Conservation (phyloP, 1,140 invertebrate genomes). For the Leptoteleia sp. region DNA sequence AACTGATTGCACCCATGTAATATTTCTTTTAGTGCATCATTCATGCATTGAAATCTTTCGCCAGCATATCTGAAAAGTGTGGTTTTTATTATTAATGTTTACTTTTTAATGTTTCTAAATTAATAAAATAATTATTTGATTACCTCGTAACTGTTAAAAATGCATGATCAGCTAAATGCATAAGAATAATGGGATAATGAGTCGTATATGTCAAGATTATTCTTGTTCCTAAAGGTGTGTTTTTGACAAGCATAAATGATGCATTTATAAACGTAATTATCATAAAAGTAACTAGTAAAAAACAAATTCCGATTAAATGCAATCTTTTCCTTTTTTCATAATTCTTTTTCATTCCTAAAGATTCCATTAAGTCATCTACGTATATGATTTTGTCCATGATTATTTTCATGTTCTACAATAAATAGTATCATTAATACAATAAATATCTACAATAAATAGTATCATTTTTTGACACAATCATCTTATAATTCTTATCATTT, state of each 20-base stretch:
- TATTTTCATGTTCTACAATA: conserved; percentile 1
- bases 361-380: conserved; percentile 29
- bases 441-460: too few species aligned
- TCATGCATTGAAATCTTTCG: conserved; percentile 15
- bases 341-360: conserved; percentile 27
- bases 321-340: conserved; percentile 14
- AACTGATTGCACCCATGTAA: conserved; percentile 26
- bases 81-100: not conserved
- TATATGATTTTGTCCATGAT: not conserved
- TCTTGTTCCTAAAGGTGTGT: conserved; percentile 10
- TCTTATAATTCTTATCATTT: too few species aligned
- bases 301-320: not conserved
- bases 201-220: conserved; percentile 34
- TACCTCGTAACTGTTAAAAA: conserved; percentile 44
- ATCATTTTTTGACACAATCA: too few species aligned
- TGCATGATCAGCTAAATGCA: conserved; percentile 47
- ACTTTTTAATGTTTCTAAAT: too few species aligned
- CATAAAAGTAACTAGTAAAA: conserved; percentile 18
- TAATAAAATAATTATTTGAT: not conserved
- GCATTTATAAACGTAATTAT: conserved; percentile 28
- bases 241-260: conserved; percentile 25
- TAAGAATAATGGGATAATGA: conserved; percentile 51
- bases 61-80: conserved; percentile 18
- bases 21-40: conserved; percentile 14
- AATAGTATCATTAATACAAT: too few species aligned